Base-by-base conservation (phyloP, 37 sponge, comb jelly and placozoan genomes). In the Diacarnus erythraeanus region DNA sequence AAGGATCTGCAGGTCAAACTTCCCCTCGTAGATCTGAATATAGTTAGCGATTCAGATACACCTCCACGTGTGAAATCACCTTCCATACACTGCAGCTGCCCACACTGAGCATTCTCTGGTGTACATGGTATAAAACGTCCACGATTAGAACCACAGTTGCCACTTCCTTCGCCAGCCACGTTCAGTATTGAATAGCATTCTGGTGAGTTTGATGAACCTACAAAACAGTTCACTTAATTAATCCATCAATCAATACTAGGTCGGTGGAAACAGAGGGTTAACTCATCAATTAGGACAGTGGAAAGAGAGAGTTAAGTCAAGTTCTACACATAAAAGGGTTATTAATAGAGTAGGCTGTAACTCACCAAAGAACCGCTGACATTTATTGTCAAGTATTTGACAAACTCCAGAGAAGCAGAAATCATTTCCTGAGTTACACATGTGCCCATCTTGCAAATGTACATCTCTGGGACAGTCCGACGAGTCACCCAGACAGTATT, bases 401-500 rank as follows among this genome's bases (percentile, higher is more conserved):
- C 91, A 91, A 2, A 2, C n/a, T 2, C 91, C 91, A 59, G 76
- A 44, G 61, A 72, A 81, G 77, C 91, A 91, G 74, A 75, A 91
- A 21, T 74, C 68, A 80, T 86, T 74, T 34, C 59, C 59, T 22
- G 74, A 77, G 63, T 47, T 60, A 42, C 91, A 91, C 21, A 34
- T 17, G 3, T 29, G 40, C 18, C 87, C 87, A 59, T 91, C 77
- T 68, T 86, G 82, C 6, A 3, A 42, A 33, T 65, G 69, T 21
- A 83, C 54, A 43, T 91, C 83, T 22, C 38, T 63, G n/a, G 91
- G 91, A 59, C 91, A 91, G 79, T 86, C 75, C 27, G 82, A 61
- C 22, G 83, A 74, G 38, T 78, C 57, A 21, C 91, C 91, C 41
- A 69, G 73, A 43, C 91, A 91, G 73, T 82, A 86, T 41, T 91